Evolutionary conservation across 1,140 invertebrate species (phyloP).

Genomic region (Geopemphigus sp.): DNA sequence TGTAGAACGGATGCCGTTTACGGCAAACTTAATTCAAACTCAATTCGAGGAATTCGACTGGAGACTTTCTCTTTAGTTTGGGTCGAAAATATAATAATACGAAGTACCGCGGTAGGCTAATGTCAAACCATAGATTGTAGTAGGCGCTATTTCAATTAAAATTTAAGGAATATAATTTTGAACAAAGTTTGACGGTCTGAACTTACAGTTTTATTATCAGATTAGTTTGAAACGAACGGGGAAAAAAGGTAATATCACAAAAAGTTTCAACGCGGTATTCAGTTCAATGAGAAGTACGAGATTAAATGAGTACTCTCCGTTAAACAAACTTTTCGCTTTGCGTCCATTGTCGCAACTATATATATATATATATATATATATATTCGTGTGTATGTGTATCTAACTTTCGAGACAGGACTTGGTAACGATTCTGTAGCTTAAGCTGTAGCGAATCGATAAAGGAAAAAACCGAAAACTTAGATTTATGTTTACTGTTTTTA

Average conservation of each 20-base stretch:
- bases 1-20: too few species aligned
- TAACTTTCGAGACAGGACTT: background rate
- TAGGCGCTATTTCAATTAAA: background rate
- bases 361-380: background rate
- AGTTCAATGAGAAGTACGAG: background rate
- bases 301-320: background rate
- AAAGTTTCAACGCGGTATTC: conserved; percentile 15
- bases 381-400: too few species aligned
- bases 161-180: background rate
- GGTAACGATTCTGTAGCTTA: background rate
- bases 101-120: too few species aligned
- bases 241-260: background rate
- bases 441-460: background rate
- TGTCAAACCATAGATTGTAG: too few species aligned
- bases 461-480: too few species aligned
- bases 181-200: background rate
- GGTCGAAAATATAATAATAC: too few species aligned
- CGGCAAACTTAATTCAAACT: too few species aligned
- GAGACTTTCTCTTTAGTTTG: too few species aligned
- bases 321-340: conserved; percentile 1
- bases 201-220: background rate
- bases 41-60: too few species aligned
- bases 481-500: too few species aligned
- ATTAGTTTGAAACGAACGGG: background rate
- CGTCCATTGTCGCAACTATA: background rate